Evolutionary conservation across 92 coral and sea anemone genomes (phyloP), one percentile per base, ranked within the genome.

Genomic region (Actinernus sp.): DNA sequence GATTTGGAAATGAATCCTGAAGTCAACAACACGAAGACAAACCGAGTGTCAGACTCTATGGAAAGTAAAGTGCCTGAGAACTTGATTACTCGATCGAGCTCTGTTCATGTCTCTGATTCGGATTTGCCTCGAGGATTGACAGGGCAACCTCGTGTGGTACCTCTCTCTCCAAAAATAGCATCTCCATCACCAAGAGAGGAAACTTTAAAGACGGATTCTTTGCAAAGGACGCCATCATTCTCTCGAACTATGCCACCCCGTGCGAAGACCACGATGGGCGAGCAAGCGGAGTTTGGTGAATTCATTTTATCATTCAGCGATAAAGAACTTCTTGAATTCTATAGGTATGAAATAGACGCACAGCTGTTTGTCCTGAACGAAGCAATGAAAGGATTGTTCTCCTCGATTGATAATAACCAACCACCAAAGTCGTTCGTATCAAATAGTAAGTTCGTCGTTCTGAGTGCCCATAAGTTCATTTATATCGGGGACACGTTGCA

Each of bases 391-490:
- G 79, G 85, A n/a, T 79, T 94, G 48, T 88, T 76, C 52, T 75
- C 92, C 9, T 85, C 89, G 25, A 77, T 91, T 31, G 93, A 88
- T 27, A 85, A 80, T 48, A 63, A 67, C 28, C 81, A 87, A 50
- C 83, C 85, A 24, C 98, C 98, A n/a, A 94, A 94, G 60, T 73
- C 76, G 40, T 94, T 94, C 53, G 98, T 94, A 10, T 92, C 98
- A 19, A 88, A 86, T 52, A 94, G 98, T 66, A 94, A 94, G 79
- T 94, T 94, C 39, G 86, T 94, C 40, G 97, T 94, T 18, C 64
- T 94, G 49, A 94, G 98, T 65, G 98, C 98, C 16, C 98, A 94
- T 45, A 94, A 91, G 68, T 80, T 94, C 62, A 96, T 94, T 1
- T 94, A 86, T 72, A 76, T 94, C 61, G 98, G 98, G 2, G 98